Conservation (phyloP, 2,113 vertebrate genomes). For the cattle (Bos taurus) region ARS-UCD2.0 NC_037357.1:134660501-134661000, state of each 20-base stretch:
- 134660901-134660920: neutral
- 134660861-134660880: neutral
- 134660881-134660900: neutral
- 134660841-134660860: neutral
- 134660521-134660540: neutral
- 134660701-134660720: neutral
- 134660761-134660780: neutral
- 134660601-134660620: neutral
- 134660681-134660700: neutral
- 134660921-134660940: neutral
- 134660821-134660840: neutral
- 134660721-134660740: neutral
- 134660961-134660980: neutral
- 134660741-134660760: neutral
- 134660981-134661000: neutral
- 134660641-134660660: neutral
- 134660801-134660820: neutral
- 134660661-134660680: neutral
- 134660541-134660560: neutral
- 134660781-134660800: neutral
- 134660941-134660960: neutral
- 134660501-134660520: neutral
- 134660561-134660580: neutral
- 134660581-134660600: neutral
- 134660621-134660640: neutral